These are phyloP conservation scores for Edolisoma coerulescens DNA, from an alignment of 2,113 vertebrate genomes.

Conservation along the genomic window DNA sequence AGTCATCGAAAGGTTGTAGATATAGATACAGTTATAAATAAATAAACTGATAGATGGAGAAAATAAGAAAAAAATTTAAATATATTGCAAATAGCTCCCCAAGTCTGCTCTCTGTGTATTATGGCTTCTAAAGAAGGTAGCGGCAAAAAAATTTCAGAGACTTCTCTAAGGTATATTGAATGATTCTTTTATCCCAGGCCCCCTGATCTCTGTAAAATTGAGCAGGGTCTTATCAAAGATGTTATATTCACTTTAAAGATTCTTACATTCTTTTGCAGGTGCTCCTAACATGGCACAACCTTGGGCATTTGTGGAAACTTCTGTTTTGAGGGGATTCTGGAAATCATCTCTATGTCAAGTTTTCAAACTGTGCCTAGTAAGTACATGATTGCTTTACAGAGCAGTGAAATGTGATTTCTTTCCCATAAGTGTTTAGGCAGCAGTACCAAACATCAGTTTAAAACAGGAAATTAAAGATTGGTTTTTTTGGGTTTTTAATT, in stretches of 20 bases:
- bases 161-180: neutral
- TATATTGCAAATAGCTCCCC: neutral
- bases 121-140: neutral
- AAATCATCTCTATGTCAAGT: neutral
- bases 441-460: neutral
- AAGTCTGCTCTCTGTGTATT: neutral
- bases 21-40: neutral
- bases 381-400: neutral
- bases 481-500: neutral
- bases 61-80: neutral
- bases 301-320: neutral
- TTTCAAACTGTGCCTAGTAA: neutral
- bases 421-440: neutral
- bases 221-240: neutral
- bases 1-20: neutral
- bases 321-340: neutral
- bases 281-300: neutral
- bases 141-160: neutral
- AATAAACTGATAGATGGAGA: neutral
- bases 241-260: neutral
- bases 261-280: neutral
- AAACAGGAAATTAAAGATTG: neutral
- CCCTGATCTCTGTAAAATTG: neutral
- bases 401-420: neutral
- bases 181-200: neutral